Base-by-base conservation (phyloP, 1,140 invertebrate genomes). In the Nephotettix cincticeps region DNA sequence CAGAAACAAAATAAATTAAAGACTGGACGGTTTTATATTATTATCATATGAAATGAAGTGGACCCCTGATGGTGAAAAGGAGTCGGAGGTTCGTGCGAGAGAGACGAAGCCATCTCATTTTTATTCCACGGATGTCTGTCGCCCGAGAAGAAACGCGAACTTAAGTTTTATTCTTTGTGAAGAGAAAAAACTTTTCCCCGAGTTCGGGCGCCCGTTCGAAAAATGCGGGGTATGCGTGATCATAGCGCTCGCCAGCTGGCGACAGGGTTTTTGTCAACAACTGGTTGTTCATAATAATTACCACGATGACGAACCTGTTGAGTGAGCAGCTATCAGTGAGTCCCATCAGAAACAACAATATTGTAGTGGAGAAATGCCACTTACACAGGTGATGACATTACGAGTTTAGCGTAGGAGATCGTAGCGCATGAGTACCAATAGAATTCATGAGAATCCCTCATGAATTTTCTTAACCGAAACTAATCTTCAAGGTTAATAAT, bases 1-100 rank as follows among this genome's bases (percentile, higher is more conserved):
- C 64, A 67, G 64, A 67, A 67, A 67, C 64, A 67, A 67, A 67
- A 67, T 67, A 67, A 67, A 67, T 67, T 67, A 67, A 67, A 67
- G 64, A 67, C 32, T 67, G 40, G 64, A 67, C 30, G 64, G 64
- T 67, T 67, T 67, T 43, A 67, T 67, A 67, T 43, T 67, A 67
- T 67, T 67, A 67, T 67, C 64, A 67, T 67, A 67, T 27, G 32
- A 17, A 67, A 67, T 67, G 64, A 67, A 43, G 32, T 27, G 64
- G 64, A 67, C 64, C 64, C 64, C 64, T 67, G 64, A 14, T 14
- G 30, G 61, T 17, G 61, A 21, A 64, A 28, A 9, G 28, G 61
- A 30, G 28, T 29, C 17, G 30, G 61, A 29, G 30, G 2, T n/a
- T 19, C n/a, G 28, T 36, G 17, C 17, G 61, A 64, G 30, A n/a